phyloP scores from a whole-genome alignment of 2,888 invertebrate genomes.

The Xestia xanthographa region DNA sequence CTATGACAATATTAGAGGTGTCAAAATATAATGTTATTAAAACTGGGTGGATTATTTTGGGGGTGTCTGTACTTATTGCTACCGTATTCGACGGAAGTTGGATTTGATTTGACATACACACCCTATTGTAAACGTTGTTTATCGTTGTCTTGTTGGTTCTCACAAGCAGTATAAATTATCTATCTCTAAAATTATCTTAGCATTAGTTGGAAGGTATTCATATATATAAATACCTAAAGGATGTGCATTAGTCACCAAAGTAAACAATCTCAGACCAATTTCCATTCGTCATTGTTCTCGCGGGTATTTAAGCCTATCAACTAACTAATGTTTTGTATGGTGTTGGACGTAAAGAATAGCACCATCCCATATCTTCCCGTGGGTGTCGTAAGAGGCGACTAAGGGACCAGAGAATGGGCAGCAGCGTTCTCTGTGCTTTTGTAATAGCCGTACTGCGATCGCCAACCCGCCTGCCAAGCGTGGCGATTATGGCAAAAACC shows the following conservation, averaged over 20 bases:
- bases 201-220: not conserved
- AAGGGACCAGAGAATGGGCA: too few species aligned
- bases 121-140: too few species aligned
- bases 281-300: too few species aligned
- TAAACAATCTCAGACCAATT: not conserved
- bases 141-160: not conserved
- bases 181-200: not conserved
- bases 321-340: too few species aligned
- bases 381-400: too few species aligned
- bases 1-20: constrained; percentile 52
- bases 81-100: not conserved
- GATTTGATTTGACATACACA: constrained; percentile 1
- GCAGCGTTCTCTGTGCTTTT: too few species aligned
- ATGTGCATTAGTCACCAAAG: not conserved
- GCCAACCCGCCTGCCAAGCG: too few species aligned
- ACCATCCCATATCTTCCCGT: too few species aligned
- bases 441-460: too few species aligned
- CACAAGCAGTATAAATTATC: not conserved
- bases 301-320: not conserved
- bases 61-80: constrained; percentile 35
- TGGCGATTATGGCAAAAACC: too few species aligned
- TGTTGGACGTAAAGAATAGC: too few species aligned
- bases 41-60: constrained; percentile 37
- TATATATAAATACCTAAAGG: too few species aligned
- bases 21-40: constrained; percentile 51